Base-by-base conservation (phyloP, 2,888 invertebrate genomes). In the Napeogenes inachia region DNA sequence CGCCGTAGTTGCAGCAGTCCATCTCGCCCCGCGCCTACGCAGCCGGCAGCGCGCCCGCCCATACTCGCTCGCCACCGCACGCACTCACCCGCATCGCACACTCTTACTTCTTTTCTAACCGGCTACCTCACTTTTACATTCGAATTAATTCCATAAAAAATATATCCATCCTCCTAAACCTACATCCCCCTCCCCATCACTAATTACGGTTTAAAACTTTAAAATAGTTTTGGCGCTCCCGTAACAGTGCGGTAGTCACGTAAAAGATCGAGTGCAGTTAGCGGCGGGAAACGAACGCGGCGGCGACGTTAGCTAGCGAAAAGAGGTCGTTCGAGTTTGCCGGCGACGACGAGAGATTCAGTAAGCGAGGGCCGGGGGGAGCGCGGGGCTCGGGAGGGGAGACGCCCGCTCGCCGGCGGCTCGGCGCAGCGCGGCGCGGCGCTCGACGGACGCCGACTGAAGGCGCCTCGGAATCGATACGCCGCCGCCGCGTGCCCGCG, bases 391-490 rank as follows among this genome's bases (percentile, higher is more conserved):
- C 75, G 71, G 66, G 74, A 65, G 73, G 72, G 68, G 71, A 70
- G 71, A 71, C 79, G 81, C 79, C 80, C 76, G 82, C 81, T 83
- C 85, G 84, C 84, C 83, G 85, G 87, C 82, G 85, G 82, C 87
- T 85, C 88, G 87, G 88, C 89, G 88, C 89, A 86, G 85, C 89
- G 85, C 88, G 88, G 86, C 89, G 85, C 88, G 87, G 86, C 89
- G 88, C 89, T 87, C 84, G 88, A 84, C 89, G 87, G 85, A 84
- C 87, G 88, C 85, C 89, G 88, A 88, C 89, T 89, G 88, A 88
- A 84, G 85, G 82, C 87, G 84, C 76, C 86, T 78, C 80, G 83
- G 86, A 88, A 89, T 89, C 89, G 88, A 89, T 89, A 89, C 81
- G 83, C 81, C 76, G 80, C 80, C 82, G 82, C 82, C 85, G 81